Conservation (phyloP, 2,797 vertebrate genomes). For the Eupleurogrammus muticus region DNA sequence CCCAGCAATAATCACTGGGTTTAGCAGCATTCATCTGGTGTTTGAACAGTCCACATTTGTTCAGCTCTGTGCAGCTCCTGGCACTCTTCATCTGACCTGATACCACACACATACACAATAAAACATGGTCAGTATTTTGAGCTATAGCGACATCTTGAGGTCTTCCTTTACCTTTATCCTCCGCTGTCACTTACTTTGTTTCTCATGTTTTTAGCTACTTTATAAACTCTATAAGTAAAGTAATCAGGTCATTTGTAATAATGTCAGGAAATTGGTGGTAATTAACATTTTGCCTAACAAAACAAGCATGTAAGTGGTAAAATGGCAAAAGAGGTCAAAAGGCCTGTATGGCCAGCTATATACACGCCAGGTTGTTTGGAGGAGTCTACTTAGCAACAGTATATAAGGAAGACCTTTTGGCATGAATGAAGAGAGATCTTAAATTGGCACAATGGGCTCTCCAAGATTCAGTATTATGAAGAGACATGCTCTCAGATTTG, state of each 20-base stretch:
- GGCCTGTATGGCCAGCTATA: too few species aligned
- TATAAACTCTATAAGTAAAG: not conserved
- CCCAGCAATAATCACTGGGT: not conserved
- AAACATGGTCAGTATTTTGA: not conserved
- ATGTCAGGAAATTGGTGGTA: too few species aligned
- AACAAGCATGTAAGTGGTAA: not conserved
- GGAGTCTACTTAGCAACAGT: too few species aligned
- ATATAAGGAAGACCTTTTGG: too few species aligned
- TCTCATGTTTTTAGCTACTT: not conserved
- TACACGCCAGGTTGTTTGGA: too few species aligned
- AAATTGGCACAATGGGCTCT: too few species aligned
- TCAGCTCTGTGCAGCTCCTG: not conserved
- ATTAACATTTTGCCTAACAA: not conserved
- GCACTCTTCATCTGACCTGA: not conserved
- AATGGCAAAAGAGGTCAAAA: too few species aligned
- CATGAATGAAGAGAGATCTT: too few species aligned
- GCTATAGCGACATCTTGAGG: conserved; percentile 24
- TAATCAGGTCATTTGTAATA: too few species aligned
- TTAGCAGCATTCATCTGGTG: not conserved
- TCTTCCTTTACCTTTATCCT: not conserved
- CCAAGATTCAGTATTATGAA: too few species aligned
- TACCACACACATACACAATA: too few species aligned
- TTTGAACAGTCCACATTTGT: not conserved
- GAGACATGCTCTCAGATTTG: too few species aligned
- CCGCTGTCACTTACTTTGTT: not conserved